phyloP scores from a whole-genome alignment of 2,113 vertebrate genomes.

The Sceloporus tristichus region DNA sequence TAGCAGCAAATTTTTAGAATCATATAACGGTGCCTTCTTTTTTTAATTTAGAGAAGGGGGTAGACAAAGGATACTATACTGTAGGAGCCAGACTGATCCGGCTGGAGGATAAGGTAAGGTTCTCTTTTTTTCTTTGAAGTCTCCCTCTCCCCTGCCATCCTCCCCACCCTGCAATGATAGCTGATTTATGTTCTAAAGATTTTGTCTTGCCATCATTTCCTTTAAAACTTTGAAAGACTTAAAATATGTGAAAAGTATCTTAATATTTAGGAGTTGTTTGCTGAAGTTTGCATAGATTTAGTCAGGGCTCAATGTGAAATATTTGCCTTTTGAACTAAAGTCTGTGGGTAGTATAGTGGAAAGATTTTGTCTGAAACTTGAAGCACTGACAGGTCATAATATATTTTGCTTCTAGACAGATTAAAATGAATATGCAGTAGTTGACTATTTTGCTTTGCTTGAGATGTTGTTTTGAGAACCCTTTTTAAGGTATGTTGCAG shows the following conservation, averaged over 20 bases:
- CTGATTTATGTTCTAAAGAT: slow-evolving; percentile 56
- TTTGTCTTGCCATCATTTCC: slow-evolving; percentile 64
- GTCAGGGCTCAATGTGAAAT: background rate
- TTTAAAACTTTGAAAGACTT: slow-evolving; percentile 55
- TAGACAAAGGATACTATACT: slow-evolving; percentile 88
- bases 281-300: slow-evolving; percentile 13
- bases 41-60: slow-evolving; percentile 83
- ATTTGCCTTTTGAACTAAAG: background rate
- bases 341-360: background rate
- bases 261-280: slow-evolving; percentile 47
- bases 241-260: slow-evolving; percentile 64
- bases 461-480: background rate
- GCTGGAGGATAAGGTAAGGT: slow-evolving; percentile 90
- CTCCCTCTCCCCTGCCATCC: background rate
- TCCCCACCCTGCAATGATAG: slow-evolving; percentile 35
- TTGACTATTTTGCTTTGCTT: too few species aligned
- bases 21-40: slow-evolving; percentile 36
- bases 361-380: background rate
- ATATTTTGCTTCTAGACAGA: background rate
- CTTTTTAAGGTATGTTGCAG: background rate
- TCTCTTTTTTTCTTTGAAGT: slow-evolving; percentile 32
- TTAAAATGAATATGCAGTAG: too few species aligned
- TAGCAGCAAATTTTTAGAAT: slow-evolving; percentile 28
- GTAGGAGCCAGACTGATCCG: slow-evolving; percentile 89
- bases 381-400: background rate